phyloP scores from a whole-genome alignment of 2,797 vertebrate species.

The Philypnodon macrostomus region DNA sequence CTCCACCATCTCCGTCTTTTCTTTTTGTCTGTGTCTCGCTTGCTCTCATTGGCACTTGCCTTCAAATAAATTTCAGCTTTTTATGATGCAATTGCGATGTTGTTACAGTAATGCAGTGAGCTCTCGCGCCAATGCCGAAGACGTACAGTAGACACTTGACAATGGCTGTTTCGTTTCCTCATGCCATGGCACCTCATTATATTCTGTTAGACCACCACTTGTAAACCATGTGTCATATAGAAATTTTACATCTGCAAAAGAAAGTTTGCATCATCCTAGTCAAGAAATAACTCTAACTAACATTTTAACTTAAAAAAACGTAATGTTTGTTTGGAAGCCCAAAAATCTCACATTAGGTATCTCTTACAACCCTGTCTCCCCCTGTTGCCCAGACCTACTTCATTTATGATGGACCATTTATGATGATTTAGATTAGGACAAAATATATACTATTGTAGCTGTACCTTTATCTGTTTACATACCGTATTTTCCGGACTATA shows the following conservation, averaged over 20 bases:
- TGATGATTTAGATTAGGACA: no score
- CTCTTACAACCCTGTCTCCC: no score
- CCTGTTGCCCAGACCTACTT: no score
- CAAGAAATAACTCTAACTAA: constrained; percentile 2
- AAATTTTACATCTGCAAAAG: background rate
- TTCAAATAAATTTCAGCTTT: constrained; percentile 35
- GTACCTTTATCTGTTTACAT: no score
- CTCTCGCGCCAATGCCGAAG: constrained; percentile 36
- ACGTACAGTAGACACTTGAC: constrained; percentile 34
- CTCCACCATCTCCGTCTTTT: background rate
- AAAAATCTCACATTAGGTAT: no score
- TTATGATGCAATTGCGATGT: constrained; percentile 47
- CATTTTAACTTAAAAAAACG: no score
- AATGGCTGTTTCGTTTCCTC: constrained; percentile 12
- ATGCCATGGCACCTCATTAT: constrained; percentile 24
- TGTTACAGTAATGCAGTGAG: constrained; percentile 38
- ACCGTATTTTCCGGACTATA: no score
- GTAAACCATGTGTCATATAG: constrained; percentile 21
- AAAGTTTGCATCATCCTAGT: constrained; percentile 5
- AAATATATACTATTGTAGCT: no score
- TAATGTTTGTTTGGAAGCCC: no score
- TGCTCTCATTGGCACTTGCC: constrained; percentile 3
- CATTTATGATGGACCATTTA: no score
- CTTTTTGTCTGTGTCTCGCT: background rate
- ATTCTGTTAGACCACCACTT: constrained; percentile 29